These are phyloP conservation scores for Fregata magnificens DNA, from an alignment of 2,113 vertebrate species.

Conservation along the genomic window DNA sequence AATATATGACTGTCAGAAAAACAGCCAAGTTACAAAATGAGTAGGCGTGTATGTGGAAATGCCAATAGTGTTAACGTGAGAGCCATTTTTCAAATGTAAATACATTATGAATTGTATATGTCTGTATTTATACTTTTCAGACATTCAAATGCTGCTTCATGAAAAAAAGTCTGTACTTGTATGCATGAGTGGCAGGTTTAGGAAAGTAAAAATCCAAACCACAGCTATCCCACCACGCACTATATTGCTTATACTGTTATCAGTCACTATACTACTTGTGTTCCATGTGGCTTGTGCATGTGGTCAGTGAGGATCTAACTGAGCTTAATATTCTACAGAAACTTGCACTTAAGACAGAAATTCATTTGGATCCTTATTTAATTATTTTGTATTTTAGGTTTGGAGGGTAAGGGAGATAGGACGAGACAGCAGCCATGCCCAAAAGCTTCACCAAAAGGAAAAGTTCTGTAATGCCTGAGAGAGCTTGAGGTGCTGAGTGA, in stretches of 20 bases:
- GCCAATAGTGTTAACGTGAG: background rate
- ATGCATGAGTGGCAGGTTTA: background rate
- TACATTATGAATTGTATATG: background rate
- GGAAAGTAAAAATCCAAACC: background rate
- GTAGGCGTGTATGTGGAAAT: background rate
- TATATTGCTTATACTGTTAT: background rate
- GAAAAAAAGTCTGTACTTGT: background rate
- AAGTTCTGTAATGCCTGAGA: background rate
- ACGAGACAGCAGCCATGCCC: fast-evolving
- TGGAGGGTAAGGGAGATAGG: background rate
- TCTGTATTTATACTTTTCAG: background rate
- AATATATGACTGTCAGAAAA: background rate
- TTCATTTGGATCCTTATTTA: background rate
- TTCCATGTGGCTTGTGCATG: fast-evolving
- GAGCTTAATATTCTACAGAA: background rate
- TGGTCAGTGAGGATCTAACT: background rate
- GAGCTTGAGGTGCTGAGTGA: background rate
- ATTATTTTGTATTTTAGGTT: background rate
- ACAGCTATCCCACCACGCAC: background rate
- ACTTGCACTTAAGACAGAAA: background rate
- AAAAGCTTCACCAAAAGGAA: background rate
- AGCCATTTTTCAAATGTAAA: background rate
- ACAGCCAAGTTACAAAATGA: background rate
- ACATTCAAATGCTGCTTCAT: background rate
- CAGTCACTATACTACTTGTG: fast-evolving